Conservation (phyloP, 2,113 vertebrate genomes). For the Prochilodus magdalenae region DNA sequence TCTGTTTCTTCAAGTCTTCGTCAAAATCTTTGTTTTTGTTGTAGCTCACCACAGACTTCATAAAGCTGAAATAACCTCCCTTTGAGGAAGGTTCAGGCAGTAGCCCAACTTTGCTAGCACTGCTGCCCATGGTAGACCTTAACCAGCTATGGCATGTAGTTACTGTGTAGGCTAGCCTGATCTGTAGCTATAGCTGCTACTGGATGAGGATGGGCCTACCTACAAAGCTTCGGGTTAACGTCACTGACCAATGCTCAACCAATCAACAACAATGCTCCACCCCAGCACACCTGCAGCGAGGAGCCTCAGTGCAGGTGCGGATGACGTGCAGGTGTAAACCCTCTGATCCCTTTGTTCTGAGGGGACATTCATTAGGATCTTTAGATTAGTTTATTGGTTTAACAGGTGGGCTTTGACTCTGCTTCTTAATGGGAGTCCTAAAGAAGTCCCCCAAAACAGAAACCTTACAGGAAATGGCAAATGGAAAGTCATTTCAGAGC, state of each 20-base stretch:
- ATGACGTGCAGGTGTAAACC: slow-evolving; percentile 22
- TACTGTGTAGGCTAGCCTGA: background rate
- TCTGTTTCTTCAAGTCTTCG: background rate
- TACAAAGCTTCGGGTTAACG: background rate
- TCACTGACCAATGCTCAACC: background rate
- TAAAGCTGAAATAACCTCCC: slow-evolving; percentile 23
- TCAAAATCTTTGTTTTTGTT: slow-evolving; percentile 29
- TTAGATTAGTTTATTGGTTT: too few relatives aligned
- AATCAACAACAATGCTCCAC: background rate
- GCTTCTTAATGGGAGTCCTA: too few relatives aligned
- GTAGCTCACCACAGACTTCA: slow-evolving; percentile 23
- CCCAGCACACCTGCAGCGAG: background rate
- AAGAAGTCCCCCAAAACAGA: too few relatives aligned
- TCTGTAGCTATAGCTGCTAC: background rate
- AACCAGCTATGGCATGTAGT: background rate
- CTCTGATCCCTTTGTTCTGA: slow-evolving; percentile 32
- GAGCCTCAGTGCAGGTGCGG: slow-evolving; percentile 21
- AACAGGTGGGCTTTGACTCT: too few relatives aligned
- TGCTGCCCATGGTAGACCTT: slow-evolving; percentile 39
- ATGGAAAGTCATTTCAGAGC: too few relatives aligned
- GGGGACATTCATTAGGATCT: too few relatives aligned
- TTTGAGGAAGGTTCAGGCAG: slow-evolving; percentile 31
- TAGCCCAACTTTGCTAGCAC: slow-evolving; percentile 44
- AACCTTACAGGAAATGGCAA: too few relatives aligned
- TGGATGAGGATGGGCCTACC: background rate